These are phyloP conservation scores for Halcyon chelicuti DNA, from an alignment of 2,797 vertebrate species.

Conservation along the genomic window DNA sequence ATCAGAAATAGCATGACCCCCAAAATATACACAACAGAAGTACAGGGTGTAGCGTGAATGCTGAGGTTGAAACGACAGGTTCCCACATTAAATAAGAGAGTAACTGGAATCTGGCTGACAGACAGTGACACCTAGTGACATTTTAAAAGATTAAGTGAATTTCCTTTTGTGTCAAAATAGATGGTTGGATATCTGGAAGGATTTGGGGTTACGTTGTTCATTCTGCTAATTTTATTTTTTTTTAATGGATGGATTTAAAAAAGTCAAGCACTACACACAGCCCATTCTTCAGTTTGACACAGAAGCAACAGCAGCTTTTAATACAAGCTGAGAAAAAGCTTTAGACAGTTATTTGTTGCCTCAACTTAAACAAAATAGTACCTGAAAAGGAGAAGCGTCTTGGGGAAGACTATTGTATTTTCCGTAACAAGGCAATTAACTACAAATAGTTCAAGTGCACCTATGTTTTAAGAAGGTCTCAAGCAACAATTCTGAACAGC, in stretches of 20 bases:
- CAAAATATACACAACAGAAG: background rate
- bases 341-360: background rate
- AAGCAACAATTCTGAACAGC: background rate
- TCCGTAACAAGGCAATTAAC: background rate
- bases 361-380: background rate
- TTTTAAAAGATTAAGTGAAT: background rate
- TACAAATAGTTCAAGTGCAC: background rate
- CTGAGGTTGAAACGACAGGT: background rate
- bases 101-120: background rate
- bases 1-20: background rate
- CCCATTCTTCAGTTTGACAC: background rate
- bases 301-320: background rate
- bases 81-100: background rate
- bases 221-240: background rate
- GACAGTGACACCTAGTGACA: slow-evolving; percentile 42
- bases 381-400: background rate
- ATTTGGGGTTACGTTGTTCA: background rate
- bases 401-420: background rate
- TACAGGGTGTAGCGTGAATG: rapidly evolving
- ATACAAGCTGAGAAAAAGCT: background rate
- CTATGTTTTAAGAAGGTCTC: background rate
- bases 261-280: background rate
- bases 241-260: background rate
- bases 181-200: rapidly evolving
- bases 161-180: background rate